Percentiles rank a stretch among this genome's conserved stretches.
These are phyloP conservation scores for Platichthys flesus DNA, from an alignment of 2,113 vertebrate genomes.

Conservation along the genomic window DNA sequence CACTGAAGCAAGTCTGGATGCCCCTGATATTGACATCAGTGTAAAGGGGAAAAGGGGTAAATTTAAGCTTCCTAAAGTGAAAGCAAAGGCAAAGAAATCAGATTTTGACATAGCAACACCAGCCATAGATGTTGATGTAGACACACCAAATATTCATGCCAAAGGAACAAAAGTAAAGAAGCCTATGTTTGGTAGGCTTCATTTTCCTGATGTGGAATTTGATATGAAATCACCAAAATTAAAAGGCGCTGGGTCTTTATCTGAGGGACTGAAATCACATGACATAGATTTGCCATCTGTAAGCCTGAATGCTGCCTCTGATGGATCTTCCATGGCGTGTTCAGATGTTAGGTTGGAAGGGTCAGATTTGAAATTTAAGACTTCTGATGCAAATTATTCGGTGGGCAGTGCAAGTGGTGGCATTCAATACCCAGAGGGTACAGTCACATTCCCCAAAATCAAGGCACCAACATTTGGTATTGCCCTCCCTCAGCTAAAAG, in stretches of 20 bases:
- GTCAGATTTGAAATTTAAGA: slow-evolving; percentile 78
- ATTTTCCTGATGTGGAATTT: slow-evolving; percentile 94
- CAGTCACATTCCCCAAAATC: slow-evolving; percentile 83
- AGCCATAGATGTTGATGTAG: slow-evolving; percentile 61
- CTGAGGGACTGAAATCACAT: slow-evolving; percentile 71
- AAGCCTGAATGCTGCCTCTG: slow-evolving; percentile 42
- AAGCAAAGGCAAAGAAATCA: slow-evolving; percentile 83
- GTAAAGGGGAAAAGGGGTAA: slow-evolving; percentile 90
- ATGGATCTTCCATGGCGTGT: slow-evolving; percentile 49
- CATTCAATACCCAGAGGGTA: slow-evolving; percentile 75
- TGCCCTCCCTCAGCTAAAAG: slow-evolving; percentile 78
- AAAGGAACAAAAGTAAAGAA: slow-evolving; percentile 89
- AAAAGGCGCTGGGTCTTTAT: slow-evolving; percentile 80
- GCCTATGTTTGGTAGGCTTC: slow-evolving; percentile 89
- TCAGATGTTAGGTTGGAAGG: slow-evolving; percentile 69
- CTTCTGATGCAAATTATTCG: slow-evolving; percentile 57
- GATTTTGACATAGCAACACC: slow-evolving; percentile 79
- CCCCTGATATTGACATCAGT: slow-evolving; percentile 77
- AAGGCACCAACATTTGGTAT: slow-evolving; percentile 88
- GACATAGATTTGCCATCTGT: slow-evolving; percentile 64
- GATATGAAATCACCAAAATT: slow-evolving; percentile 90
- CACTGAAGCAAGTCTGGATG: slow-evolving; percentile 81
- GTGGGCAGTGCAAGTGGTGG: slow-evolving; percentile 39
- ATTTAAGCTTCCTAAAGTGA: slow-evolving; percentile 93
- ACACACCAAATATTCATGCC: slow-evolving; percentile 66